Evolutionary conservation across 2,113 vertebrate species (phyloP).

Genomic region (Perca fluviatilis): DNA sequence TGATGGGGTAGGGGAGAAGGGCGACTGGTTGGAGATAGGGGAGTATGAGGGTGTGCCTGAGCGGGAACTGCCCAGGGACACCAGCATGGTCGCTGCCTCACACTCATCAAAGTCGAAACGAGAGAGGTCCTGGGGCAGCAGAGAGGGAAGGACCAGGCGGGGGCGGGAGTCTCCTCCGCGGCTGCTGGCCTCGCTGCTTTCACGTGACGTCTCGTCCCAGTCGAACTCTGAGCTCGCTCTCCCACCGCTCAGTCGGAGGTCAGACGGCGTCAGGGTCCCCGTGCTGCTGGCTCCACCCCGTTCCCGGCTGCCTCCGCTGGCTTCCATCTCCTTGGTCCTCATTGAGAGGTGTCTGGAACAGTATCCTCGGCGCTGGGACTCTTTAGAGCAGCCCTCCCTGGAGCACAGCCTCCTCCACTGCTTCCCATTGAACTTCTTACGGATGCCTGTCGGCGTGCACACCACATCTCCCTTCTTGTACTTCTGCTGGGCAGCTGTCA

Average conservation of each 20-base stretch:
- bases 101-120: slow-evolving; percentile 95
- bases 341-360: slow-evolving; percentile 96
- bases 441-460: slow-evolving; percentile 93
- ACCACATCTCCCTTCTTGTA: slow-evolving; percentile 96
- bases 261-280: slow-evolving; percentile 84
- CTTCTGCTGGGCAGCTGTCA: slow-evolving; percentile 93
- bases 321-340: slow-evolving; percentile 96
- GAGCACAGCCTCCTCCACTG: slow-evolving; percentile 95
- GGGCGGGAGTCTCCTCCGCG: slow-evolving; percentile 91
- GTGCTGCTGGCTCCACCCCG: slow-evolving; percentile 88
- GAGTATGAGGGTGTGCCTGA: slow-evolving; percentile 92
- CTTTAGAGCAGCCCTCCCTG: slow-evolving; percentile 93
- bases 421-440: slow-evolving; percentile 96
- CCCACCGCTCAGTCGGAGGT: slow-evolving; percentile 79
- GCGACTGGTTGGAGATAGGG: slow-evolving; percentile 92
- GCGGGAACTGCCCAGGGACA: slow-evolving; percentile 91
- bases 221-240: slow-evolving; percentile 90
- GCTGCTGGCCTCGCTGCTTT: slow-evolving; percentile 92
- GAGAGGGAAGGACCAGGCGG: slow-evolving; percentile 82
- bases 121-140: slow-evolving; percentile 86
- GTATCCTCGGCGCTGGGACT: slow-evolving; percentile 93
- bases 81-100: slow-evolving; percentile 93
- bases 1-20: slow-evolving; percentile 92
- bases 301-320: slow-evolving; percentile 86
- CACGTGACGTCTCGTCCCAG: slow-evolving; percentile 92